phyloP scores from a whole-genome alignment of 1,140 invertebrate species.

The Batillaria attramentaria region DNA sequence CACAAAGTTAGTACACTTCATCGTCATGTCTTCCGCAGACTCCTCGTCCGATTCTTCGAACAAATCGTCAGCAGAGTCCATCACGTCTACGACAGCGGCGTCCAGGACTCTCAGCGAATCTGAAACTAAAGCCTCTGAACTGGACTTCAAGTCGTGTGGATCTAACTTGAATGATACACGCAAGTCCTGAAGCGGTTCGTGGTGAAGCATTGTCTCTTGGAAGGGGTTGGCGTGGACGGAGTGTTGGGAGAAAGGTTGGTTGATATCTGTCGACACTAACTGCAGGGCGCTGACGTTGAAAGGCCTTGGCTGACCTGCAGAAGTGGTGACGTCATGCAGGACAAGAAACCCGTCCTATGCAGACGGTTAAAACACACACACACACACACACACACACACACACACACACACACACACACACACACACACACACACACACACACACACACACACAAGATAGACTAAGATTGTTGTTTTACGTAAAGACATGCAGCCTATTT shows the following conservation, averaged over 20 bases:
- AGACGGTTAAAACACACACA: no score
- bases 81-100: constrained; percentile 5
- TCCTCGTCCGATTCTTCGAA: not conserved
- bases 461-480: not conserved
- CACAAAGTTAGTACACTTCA: constrained; percentile 40
- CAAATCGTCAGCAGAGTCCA: constrained; percentile 6
- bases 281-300: constrained; percentile 4
- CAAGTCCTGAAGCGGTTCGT: no score
- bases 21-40: not conserved
- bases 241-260: no score
- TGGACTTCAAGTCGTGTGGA: no score
- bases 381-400: no score
- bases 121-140: constrained; percentile 15
- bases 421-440: not conserved
- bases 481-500: not conserved
- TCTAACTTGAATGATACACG: no score
- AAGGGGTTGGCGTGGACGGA: no score
- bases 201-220: no score
- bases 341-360: not conserved
- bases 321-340: not conserved
- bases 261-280: not conserved
- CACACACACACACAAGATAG: not conserved
- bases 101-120: constrained; percentile 26
- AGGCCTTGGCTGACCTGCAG: not conserved
- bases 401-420: no score